These are phyloP conservation scores for Pentamera pediparva DNA, from an alignment of 53 echinoderm and acorn worm species.

Conservation along the genomic window DNA sequence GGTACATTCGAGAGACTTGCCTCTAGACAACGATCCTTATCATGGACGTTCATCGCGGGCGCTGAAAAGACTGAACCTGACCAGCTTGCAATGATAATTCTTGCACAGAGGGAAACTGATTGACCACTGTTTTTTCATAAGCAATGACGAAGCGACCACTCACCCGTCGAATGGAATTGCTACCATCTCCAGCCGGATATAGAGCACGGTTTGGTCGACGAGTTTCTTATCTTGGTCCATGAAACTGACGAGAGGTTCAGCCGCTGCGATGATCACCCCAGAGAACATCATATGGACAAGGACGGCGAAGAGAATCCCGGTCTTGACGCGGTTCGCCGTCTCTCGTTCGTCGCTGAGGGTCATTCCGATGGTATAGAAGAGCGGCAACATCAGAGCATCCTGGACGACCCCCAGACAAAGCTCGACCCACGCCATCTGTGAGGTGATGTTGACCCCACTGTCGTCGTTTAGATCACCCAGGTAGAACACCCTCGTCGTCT, in stretches of 20 bases:
- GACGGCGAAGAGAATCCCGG: conserved; percentile 11
- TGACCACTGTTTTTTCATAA: no score
- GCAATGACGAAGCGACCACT: no score
- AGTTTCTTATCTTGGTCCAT: conserved; percentile 18
- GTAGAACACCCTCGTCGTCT: conserved; percentile 9
- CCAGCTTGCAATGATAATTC: no score
- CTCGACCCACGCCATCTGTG: conserved; percentile 18
- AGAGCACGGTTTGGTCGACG: conserved; percentile 5
- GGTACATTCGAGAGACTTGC: no score
- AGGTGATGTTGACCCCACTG: conserved; percentile 13
- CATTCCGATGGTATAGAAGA: conserved; percentile 6
- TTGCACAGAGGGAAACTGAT: no score
- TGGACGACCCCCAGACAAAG: conserved; percentile 15
- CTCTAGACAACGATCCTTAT: no score
- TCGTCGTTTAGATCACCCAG: conserved; percentile 16
- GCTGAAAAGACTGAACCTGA: no score
- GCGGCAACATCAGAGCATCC: conserved; percentile 16
- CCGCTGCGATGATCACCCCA: neutral
- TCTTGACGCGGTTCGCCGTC: conserved; percentile 4
- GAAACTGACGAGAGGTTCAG: conserved; percentile 1
- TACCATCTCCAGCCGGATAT: conserved; percentile 19
- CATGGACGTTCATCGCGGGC: no score
- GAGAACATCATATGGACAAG: conserved; percentile 4
- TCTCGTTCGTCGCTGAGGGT: neutral
- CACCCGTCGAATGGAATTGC: conserved; percentile 10